Evolutionary conservation across 2,113 vertebrate species (phyloP), one percentile per base, ranked within the genome.

Genomic region (Spheniscus mendiculus): DNA sequence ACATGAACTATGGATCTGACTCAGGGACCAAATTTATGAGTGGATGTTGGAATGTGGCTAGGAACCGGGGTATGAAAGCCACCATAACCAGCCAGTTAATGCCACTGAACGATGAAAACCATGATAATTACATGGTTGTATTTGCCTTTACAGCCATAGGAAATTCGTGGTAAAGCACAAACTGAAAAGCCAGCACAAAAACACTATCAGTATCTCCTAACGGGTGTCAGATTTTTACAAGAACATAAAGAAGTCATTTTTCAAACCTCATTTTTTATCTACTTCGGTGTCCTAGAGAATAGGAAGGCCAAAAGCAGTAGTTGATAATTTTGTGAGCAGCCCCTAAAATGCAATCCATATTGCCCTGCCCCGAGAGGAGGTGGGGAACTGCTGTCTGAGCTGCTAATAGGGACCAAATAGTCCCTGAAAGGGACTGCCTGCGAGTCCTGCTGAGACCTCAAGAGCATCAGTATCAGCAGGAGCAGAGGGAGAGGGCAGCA

Each of bases 131-230:
- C 81, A 95, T 80, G 84, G 63, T 85, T 90, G 49, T 62, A 73
- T 96, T 94, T 95, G 83, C 62, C 66, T 93, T 96, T 97, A 88
- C 87, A 94, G 91, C 95, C 91, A 91, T 94, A 97, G 96, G 93
- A 97, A 97, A 93, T 96, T 15, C 91, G 94, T 88, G 97, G 94
- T 80, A 76, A 89, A 80, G 96, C 45, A 73, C 70, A 89, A 95
- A 96, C 89, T 94, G 91, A 95, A 97, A 93, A 96, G 58, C 62
- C 70, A 96, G 96, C 81, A 91, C 38, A 91, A 93, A 95, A 93
- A 42, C 90, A 92, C 23, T 26, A 85, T 50, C 22, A 15, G 18
- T 34, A 77, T 88, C 74, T 92, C n/a, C 53, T 66, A 88, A 76
- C 0, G 30, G 30, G 72, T 93, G 91, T 85, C 78, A 50, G 49